These are phyloP conservation scores for Hesperia comma DNA, from an alignment of 2,888 invertebrate genomes.

Conservation along the genomic window DNA sequence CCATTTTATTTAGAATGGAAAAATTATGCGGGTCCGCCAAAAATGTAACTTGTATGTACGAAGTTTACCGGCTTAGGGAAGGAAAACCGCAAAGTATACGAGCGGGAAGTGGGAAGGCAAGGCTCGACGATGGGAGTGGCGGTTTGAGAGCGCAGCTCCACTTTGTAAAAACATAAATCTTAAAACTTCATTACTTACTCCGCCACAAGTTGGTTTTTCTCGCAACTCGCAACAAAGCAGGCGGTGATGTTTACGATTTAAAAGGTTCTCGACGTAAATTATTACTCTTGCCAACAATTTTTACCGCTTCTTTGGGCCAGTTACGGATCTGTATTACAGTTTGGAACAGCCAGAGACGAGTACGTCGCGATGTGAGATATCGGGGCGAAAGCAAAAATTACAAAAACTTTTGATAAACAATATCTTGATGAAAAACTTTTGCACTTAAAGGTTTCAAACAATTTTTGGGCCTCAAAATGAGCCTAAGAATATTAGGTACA, in stretches of 20 bases:
- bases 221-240: slow-evolving; percentile 55
- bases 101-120: slow-evolving; percentile 35
- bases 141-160: slow-evolving; percentile 50
- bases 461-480: no score
- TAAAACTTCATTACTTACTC: slow-evolving; percentile 71
- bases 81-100: slow-evolving; percentile 41
- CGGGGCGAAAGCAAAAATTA: no score
- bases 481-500: no score
- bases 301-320: slow-evolving; percentile 50
- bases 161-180: slow-evolving; percentile 69
- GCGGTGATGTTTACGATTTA: slow-evolving; percentile 77
- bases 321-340: slow-evolving; percentile 41
- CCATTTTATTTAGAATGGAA: slow-evolving; percentile 27
- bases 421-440: no score
- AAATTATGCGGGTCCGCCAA: slow-evolving; percentile 29
- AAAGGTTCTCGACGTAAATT: slow-evolving; percentile 79
- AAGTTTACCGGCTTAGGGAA: slow-evolving; percentile 3
- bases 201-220: slow-evolving; percentile 64
- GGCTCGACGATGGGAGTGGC: slow-evolving; percentile 36
- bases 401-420: no score
- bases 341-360: no score
- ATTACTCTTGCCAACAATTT: slow-evolving; percentile 71
- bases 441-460: no score
- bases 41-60: slow-evolving; percentile 21
- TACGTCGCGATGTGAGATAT: no score